Conservation (phyloP, 2,797 vertebrate species). For the Taenioides sp. region DNA sequence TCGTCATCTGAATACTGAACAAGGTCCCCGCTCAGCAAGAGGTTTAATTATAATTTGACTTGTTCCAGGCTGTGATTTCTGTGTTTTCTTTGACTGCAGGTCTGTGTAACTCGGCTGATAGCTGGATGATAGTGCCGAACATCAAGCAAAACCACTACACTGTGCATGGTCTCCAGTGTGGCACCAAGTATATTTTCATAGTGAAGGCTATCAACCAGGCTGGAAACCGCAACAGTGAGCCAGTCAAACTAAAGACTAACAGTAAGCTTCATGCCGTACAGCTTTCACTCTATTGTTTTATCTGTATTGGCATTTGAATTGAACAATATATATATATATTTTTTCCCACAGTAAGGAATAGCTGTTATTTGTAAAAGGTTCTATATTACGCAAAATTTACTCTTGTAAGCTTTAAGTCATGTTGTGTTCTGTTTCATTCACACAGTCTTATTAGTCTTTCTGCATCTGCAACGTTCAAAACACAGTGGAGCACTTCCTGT, state of each 20-base stretch:
- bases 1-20: slow-evolving; percentile 23
- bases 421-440: no score
- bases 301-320: background rate
- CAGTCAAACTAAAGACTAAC: slow-evolving; percentile 95
- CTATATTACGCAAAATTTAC: no score
- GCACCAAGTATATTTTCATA: slow-evolving; percentile 96
- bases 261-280: slow-evolving; percentile 78
- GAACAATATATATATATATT: no score
- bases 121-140: slow-evolving; percentile 99
- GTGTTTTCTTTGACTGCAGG: slow-evolving; percentile 73
- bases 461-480: no score
- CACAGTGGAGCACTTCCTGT: no score
- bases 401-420: no score
- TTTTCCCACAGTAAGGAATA: no score
- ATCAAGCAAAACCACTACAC: slow-evolving; percentile 99
- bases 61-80: slow-evolving; percentile 16
- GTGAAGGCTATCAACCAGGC: slow-evolving; percentile 99
- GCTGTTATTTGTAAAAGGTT: no score
- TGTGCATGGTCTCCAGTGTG: slow-evolving; percentile 94
- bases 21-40: background rate
- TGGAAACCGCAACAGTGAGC: slow-evolving; percentile 92
- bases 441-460: no score
- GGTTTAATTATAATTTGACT: slow-evolving; percentile 11
- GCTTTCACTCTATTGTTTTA: background rate
- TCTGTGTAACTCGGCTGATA: slow-evolving; percentile 97